phyloP scores from a whole-genome alignment of 1,140 invertebrate species.

The Phenacoccus solenopsis region DNA sequence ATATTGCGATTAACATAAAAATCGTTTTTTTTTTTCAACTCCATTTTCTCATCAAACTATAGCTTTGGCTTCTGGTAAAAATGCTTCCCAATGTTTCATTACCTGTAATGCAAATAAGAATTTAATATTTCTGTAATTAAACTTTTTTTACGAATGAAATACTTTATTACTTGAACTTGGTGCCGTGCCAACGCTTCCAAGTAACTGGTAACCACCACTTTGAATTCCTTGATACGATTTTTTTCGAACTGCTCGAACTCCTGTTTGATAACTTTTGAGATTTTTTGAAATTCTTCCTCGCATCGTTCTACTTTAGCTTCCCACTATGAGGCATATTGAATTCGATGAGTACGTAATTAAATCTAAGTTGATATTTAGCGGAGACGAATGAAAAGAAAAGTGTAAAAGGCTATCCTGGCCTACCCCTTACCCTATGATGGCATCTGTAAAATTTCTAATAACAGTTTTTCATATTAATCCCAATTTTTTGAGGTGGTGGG shows the following conservation, averaged over 20 bases:
- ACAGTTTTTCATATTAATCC: no score
- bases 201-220: slow-evolving; percentile 76
- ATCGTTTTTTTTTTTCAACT: not conserved
- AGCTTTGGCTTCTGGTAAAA: slow-evolving; percentile 61
- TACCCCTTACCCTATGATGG: no score
- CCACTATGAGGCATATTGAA: slow-evolving; percentile 55
- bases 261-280: slow-evolving; percentile 90
- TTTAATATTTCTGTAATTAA: not conserved
- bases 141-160: slow-evolving; percentile 8
- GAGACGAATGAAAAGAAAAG: no score
- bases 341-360: not conserved
- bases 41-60: slow-evolving; percentile 16
- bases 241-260: slow-evolving; percentile 90
- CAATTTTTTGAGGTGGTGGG: no score
- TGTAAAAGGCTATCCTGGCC: no score
- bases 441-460: no score
- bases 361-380: not conserved
- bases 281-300: slow-evolving; percentile 92
- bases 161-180: slow-evolving; percentile 69
- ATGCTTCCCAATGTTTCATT: slow-evolving; percentile 91
- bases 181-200: slow-evolving; percentile 87
- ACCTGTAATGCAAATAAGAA: slow-evolving; percentile 43
- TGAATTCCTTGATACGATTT: slow-evolving; percentile 79
- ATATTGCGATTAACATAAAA: not conserved
- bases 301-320: slow-evolving; percentile 90